Conservation (phyloP, 2,797 vertebrate species). For the Sebastes matsubarae region DNA sequence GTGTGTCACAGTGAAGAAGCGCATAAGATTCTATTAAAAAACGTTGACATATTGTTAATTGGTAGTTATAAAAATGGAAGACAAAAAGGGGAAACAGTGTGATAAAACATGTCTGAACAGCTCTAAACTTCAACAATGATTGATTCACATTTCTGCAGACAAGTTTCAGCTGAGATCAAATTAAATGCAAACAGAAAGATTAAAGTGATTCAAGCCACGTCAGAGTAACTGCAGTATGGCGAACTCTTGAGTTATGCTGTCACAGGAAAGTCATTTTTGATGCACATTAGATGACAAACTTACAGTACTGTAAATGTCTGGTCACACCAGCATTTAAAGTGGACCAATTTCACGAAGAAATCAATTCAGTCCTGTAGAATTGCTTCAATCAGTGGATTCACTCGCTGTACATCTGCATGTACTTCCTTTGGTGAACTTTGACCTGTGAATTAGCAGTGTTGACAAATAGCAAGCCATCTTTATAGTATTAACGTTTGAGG, state of each 20-base stretch:
- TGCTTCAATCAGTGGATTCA: background rate
- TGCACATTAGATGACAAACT: background rate
- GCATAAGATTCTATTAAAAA: background rate
- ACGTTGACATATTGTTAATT: background rate
- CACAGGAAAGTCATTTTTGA: background rate
- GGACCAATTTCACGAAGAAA: background rate
- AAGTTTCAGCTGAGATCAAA: background rate
- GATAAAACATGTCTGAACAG: background rate
- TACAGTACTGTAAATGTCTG: background rate
- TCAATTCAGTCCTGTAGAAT: background rate
- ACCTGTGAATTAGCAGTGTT: background rate
- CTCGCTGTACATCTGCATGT: background rate
- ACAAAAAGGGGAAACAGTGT: background rate
- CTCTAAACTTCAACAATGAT: background rate
- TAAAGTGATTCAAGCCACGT: background rate
- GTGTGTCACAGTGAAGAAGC: background rate
- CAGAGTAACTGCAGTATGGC: background rate
- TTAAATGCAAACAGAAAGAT: background rate
- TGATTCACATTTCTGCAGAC: background rate
- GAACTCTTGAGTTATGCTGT: background rate
- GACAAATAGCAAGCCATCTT: background rate
- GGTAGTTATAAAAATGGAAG: background rate
- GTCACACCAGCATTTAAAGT: background rate
- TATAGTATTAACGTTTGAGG: background rate
- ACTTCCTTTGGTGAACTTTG: background rate